Conservation (phyloP, 2,113 vertebrate species). For the Zingel zingel region DNA sequence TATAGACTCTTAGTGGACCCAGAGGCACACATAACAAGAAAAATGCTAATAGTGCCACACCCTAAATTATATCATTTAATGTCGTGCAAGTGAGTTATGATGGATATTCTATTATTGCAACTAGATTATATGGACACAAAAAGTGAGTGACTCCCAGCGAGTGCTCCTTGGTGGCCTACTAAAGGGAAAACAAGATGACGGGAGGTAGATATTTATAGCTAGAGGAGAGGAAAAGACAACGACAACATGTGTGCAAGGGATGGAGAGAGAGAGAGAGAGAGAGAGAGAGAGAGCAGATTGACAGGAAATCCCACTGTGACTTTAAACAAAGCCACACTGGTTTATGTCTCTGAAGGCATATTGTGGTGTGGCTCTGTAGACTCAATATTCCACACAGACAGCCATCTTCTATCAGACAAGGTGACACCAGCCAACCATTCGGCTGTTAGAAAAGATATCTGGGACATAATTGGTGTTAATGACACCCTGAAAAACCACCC, state of each 20-base stretch:
- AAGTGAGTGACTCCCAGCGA: conserved; percentile 19
- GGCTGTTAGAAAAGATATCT: conserved; percentile 42
- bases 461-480: conserved; percentile 35
- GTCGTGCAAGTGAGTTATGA: background rate
- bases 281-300: conserved; percentile 50
- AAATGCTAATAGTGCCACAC: conserved; percentile 24
- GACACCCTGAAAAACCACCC: conserved; percentile 5
- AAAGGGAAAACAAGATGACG: conserved; percentile 32
- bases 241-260: conserved; percentile 38
- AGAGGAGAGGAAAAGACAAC: conserved; percentile 47
- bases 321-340: conserved; percentile 61
- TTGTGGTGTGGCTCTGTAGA: conserved; percentile 27
- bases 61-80: conserved; percentile 1
- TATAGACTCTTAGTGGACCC: conserved; percentile 34
- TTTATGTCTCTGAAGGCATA: conserved; percentile 48
- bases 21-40: conserved; percentile 15
- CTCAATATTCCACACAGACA: conserved; percentile 36
- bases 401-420: conserved; percentile 47
- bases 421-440: conserved; percentile 55
- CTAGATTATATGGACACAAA: conserved; percentile 25
- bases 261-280: background rate
- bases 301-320: conserved; percentile 67
- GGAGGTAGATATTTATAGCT: conserved; percentile 54
- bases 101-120: conserved; percentile 24
- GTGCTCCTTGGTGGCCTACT: conserved; percentile 39